Evolutionary conservation across 1,140 invertebrate species (phyloP), one percentile per base, ranked within the genome.

Genomic region (Pemphigus obesinymphae): DNA sequence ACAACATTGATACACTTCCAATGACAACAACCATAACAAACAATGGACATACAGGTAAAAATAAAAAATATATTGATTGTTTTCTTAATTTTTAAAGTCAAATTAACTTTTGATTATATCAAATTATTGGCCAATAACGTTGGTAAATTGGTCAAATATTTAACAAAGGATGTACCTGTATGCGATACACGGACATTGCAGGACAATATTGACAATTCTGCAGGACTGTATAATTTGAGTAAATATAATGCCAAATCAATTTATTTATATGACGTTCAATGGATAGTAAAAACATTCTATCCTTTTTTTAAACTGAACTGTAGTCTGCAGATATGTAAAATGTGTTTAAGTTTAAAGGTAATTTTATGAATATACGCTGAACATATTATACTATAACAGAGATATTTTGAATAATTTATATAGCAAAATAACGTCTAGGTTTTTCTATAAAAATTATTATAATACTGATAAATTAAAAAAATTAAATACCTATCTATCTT

Each of bases 41-140:
- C 84, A 94, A 93, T 86, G 93, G 93, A 17, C 93, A 94, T 83
- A 94, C 93, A 81, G 91, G 92, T 93, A 85, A 86, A n/a, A n/a
- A n/a, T n/a, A n/a, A n/a, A n/a, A n/a, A n/a, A n/a, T n/a, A n/a
- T n/a, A n/a, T n/a, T n/a, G n/a, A n/a, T n/a, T n/a, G n/a, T n/a
- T n/a, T n/a, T n/a, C n/a, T 45, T 45, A 48, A 23, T 72, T 43
- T 37, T 34, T 34, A 17, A 29, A 40, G 7, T 2, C 3, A 40
- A 34, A 10, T 66, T 34, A 66, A 37, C 11, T 37, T n/a, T 15
- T 17, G 29, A 31, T n/a, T n/a, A 20, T 31, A 26, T 31, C 0
- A 66, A 11, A 34, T n/a, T 37, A 8, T 31, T 61, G 13, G 29
- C 17, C 6, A 17, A 61, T 61, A 31, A n/a, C n/a, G n/a, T n/a